These are phyloP conservation scores for Pissodes strobi DNA, from an alignment of 1,140 invertebrate species.

Conservation along the genomic window DNA sequence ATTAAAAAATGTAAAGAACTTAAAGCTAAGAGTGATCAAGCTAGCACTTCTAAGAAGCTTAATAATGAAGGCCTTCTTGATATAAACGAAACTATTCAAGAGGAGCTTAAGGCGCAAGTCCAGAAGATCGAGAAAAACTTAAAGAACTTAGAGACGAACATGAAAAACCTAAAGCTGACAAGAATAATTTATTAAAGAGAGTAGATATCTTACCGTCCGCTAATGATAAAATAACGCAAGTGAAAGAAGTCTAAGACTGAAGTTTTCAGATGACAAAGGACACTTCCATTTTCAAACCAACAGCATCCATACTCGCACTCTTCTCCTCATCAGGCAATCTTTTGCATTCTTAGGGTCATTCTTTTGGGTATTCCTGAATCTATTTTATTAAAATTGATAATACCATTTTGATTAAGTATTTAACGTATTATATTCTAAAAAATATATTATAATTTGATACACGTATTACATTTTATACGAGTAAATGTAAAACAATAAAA, in stretches of 20 bases:
- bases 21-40: slow-evolving; percentile 66
- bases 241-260: slow-evolving; percentile 80
- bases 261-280: slow-evolving; percentile 66
- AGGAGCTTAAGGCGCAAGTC: slow-evolving; percentile 73
- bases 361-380: too few species aligned
- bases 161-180: slow-evolving; percentile 66
- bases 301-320: too few species aligned
- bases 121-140: slow-evolving; percentile 66
- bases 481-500: too few species aligned
- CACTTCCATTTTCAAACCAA: too few species aligned
- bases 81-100: slow-evolving; percentile 74
- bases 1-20: slow-evolving; percentile 76
- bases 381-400: too few species aligned
- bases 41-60: slow-evolving; percentile 61
- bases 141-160: slow-evolving; percentile 62
- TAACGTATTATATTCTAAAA: too few species aligned
- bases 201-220: slow-evolving; percentile 75
- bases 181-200: slow-evolving; percentile 68
- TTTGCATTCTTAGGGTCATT: too few species aligned
- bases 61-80: slow-evolving; percentile 61
- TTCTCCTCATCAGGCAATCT: too few species aligned
- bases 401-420: too few species aligned
- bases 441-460: too few species aligned
- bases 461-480: too few species aligned
- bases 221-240: slow-evolving; percentile 76